These are phyloP conservation scores for Willowsia nigromaculata DNA, from an alignment of 2,888 invertebrate genomes.

Conservation along the genomic window DNA sequence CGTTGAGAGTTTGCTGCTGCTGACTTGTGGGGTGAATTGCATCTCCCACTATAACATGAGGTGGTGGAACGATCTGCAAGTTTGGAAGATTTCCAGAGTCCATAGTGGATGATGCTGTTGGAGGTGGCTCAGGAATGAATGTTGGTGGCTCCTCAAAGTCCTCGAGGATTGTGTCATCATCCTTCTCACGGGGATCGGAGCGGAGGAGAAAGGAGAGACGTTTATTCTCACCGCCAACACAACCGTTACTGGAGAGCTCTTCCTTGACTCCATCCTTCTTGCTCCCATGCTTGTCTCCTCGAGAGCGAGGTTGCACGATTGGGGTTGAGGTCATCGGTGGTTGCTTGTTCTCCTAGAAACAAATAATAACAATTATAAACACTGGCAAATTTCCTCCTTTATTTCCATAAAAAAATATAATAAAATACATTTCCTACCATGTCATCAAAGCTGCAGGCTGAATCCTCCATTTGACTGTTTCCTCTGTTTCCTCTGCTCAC, in stretches of 20 bases:
- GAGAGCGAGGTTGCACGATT: background rate
- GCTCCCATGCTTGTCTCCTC: background rate
- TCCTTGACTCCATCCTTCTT: background rate
- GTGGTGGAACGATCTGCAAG: conserved; percentile 44
- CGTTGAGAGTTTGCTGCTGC: conserved; percentile 54
- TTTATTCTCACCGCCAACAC: conserved; percentile 17
- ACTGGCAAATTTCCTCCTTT: no score
- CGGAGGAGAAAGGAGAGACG: conserved; percentile 45
- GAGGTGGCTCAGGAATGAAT: conserved; percentile 78
- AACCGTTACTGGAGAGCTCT: background rate
- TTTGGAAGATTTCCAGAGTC: background rate
- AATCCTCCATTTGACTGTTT: background rate
- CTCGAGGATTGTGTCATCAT: conserved; percentile 45
- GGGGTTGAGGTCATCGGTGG: conserved; percentile 68
- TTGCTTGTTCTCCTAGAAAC: conserved; percentile 42
- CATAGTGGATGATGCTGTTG: background rate
- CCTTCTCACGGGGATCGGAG: background rate
- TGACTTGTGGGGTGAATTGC: conserved; percentile 37
- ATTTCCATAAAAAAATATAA: no score
- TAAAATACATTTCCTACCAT: conserved; percentile 44
- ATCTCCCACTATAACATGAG: background rate
- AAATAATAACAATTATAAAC: no score
- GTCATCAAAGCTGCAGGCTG: conserved; percentile 43
- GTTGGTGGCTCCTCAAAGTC: conserved; percentile 76
- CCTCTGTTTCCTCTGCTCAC: background rate